phyloP scores from a whole-genome alignment of 2,113 vertebrate genomes.

The Psettodes erumei region DNA sequence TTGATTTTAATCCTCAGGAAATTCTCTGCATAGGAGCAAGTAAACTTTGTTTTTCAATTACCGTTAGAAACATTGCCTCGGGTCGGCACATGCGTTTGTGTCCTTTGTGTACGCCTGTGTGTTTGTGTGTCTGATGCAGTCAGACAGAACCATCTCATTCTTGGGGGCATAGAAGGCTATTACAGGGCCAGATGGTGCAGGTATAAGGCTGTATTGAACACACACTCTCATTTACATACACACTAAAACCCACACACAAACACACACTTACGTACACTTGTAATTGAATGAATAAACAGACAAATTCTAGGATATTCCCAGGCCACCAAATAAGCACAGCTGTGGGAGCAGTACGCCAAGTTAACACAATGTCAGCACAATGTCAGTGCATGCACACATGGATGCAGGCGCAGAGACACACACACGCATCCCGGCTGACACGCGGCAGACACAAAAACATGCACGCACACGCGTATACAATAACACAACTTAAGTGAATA shows the following conservation, averaged over 20 bases:
- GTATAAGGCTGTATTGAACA: slow-evolving; percentile 62
- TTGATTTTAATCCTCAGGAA: slow-evolving; percentile 41
- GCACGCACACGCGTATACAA: background rate
- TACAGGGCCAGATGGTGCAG: slow-evolving; percentile 74
- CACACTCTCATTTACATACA: slow-evolving; percentile 40
- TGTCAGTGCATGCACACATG: slow-evolving; percentile 45
- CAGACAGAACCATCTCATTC: slow-evolving; percentile 68
- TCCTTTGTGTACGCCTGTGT: slow-evolving; percentile 8
- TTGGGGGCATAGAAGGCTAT: slow-evolving; percentile 71
- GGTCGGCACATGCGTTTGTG: slow-evolving; percentile 9
- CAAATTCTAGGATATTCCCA: slow-evolving; percentile 66
- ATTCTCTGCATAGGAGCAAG: background rate
- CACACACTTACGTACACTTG: slow-evolving; percentile 26
- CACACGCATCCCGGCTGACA: slow-evolving; percentile 7
- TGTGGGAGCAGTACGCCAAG: slow-evolving; percentile 52
- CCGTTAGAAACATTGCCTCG: slow-evolving; percentile 28
- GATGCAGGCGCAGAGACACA: slow-evolving; percentile 8
- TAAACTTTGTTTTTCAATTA: slow-evolving; percentile 38
- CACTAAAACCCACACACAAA: slow-evolving; percentile 20
- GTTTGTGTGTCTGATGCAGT: slow-evolving; percentile 34
- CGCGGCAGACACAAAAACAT: slow-evolving; percentile 18
- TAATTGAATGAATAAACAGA: slow-evolving; percentile 73
- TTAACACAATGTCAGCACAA: slow-evolving; percentile 71
- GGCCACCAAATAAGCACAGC: slow-evolving; percentile 59
- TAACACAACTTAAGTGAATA: slow-evolving; percentile 16